Base-by-base conservation (phyloP, 1,140 invertebrate genomes). In the Helicoverpa armigera region DNA sequence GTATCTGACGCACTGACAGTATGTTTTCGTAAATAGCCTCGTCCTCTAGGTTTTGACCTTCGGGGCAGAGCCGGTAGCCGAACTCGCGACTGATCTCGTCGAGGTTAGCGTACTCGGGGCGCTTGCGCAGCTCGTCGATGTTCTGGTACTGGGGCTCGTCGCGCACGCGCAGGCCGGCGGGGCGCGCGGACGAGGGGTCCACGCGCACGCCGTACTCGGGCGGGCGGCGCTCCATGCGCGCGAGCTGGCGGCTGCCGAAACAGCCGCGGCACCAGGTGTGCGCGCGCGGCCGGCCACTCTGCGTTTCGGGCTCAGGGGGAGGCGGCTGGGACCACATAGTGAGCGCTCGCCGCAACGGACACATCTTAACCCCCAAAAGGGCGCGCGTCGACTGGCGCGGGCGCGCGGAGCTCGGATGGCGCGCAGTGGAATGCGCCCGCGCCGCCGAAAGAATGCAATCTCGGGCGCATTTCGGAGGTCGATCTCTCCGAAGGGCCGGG, bases 331-430 rank as follows among this genome's bases (percentile, higher is more conserved):
- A 91, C 92, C 91, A 93, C 90, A 92, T 93, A 74, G 90, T 88
- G 87, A 89, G 88, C 86, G 91, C 90, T 89, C 89, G 94, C 90
- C 90, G 92, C 90, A 89, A 88, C 90, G 91, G 95, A 92, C 95
- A 92, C 91, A 95, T 95, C 90, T 95, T 95, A 91, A 95, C 95
- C 90, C 94, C 94, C 91, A 95, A 95, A 89, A 94, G 95, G 90
- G 94, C 92, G 91, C 93, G 93, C 93, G 91, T 87, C 92, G 95
- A 95, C 93, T 94, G 93, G 87, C 90, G 88, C 91, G 88, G 91
- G 85, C 89, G 91, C 91, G 86, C 90, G 90, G 89, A 85, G 90
- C 84, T 93, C 90, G 86, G 89, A 89, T 91, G 89, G 90, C 90
- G 90, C 88, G 92, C 92, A 85, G 91, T 90, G 93, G 92, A 95